These are phyloP conservation scores for Pipa parva DNA, from an alignment of 2,113 vertebrate species.

Conservation along the genomic window DNA sequence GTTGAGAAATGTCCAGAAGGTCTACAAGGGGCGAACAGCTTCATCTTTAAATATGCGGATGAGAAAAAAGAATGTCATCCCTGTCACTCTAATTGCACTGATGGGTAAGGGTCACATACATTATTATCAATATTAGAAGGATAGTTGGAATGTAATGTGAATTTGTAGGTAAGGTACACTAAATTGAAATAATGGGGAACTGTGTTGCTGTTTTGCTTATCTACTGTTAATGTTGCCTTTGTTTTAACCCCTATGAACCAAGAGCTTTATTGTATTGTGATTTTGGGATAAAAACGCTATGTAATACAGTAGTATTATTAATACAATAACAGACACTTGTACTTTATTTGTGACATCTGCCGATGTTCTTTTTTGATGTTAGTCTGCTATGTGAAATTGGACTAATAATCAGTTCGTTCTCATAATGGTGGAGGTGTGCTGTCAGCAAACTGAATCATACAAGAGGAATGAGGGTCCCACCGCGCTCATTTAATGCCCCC, in stretches of 20 bases:
- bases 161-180: not conserved
- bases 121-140: not conserved
- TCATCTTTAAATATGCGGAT: conserved; percentile 95
- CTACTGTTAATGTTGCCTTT: too few relatives aligned
- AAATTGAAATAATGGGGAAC: not conserved
- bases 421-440: conserved; percentile 5
- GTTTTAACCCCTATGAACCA: too few relatives aligned
- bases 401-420: conserved; percentile 10
- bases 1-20: conserved; percentile 95
- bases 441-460: conserved; percentile 4
- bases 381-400: conserved; percentile 3
- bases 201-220: too few relatives aligned
- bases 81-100: conserved; percentile 92
- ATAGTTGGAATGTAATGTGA: not conserved
- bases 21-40: conserved; percentile 86
- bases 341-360: not conserved
- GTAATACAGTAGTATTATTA: not conserved
- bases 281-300: not conserved
- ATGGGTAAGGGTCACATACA: conserved; percentile 73
- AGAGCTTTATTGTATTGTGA: too few relatives aligned
- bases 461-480: conserved; percentile 2
- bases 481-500: conserved; percentile 16
- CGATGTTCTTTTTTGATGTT: too few relatives aligned
- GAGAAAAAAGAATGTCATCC: conserved; percentile 91
- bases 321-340: not conserved